phyloP scores from a whole-genome alignment of 2,797 vertebrate species.

The Alfaro cultratus region DNA sequence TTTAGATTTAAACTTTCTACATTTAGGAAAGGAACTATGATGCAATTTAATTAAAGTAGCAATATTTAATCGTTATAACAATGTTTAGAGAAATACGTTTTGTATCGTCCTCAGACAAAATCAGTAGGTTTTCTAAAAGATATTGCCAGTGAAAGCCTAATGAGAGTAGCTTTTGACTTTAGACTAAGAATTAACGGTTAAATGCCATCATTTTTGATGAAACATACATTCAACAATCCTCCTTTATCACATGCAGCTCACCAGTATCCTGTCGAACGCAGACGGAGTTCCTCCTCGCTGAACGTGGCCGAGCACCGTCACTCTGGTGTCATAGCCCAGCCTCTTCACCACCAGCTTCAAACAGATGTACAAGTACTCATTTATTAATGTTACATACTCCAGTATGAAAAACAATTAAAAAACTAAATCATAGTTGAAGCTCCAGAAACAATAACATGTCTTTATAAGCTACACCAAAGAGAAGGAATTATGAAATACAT shows the following conservation, averaged over 20 bases:
- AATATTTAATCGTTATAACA: neutral
- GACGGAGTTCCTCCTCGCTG: slow-evolving; percentile 95
- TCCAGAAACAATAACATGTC: neutral
- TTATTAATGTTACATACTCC: neutral
- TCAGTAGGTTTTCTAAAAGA: neutral
- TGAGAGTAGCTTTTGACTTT: too few relatives aligned
- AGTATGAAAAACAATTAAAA: neutral
- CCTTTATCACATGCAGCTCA: slow-evolving; percentile 53
- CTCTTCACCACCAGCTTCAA: slow-evolving; percentile 88
- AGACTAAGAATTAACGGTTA: neutral
- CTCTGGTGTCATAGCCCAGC: slow-evolving; percentile 92
- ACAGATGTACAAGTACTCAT: slow-evolving; percentile 18
- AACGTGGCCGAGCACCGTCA: slow-evolving; percentile 95
- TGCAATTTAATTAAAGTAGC: neutral
- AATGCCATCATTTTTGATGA: neutral
- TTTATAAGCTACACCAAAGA: neutral
- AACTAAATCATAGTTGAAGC: neutral
- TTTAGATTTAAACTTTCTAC: neutral
- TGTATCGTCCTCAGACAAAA: neutral
- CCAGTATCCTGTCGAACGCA: slow-evolving; percentile 88
- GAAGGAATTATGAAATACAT: neutral
- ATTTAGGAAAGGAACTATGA: neutral
- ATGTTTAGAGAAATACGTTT: neutral
- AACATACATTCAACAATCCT: neutral
- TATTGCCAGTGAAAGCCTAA: neutral